phyloP scores from a whole-genome alignment of 2,797 vertebrate species.

The Alca torda region DNA sequence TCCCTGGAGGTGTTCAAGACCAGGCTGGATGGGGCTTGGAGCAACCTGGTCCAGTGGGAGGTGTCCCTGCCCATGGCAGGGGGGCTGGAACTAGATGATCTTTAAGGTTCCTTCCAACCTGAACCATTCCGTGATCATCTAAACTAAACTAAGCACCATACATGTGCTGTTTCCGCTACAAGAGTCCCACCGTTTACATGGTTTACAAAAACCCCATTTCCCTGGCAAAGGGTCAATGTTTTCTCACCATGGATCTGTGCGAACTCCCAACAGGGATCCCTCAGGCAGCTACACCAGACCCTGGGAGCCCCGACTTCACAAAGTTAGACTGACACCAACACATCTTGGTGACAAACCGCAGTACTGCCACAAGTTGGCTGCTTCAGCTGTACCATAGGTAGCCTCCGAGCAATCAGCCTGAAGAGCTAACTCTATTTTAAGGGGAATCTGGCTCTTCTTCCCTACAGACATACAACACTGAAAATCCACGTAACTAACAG shows the following conservation, averaged over 20 bases:
- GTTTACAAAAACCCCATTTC: neutral
- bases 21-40: neutral
- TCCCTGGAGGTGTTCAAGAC: neutral
- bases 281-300: neutral
- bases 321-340: accelerated
- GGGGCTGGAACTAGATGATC: neutral
- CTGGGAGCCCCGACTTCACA: neutral
- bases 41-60: neutral
- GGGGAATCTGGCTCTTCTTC: neutral
- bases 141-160: accelerated
- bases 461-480: neutral
- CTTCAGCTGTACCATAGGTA: accelerated
- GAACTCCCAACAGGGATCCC: neutral
- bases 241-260: accelerated
- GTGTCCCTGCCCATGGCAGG: neutral
- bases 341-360: neutral
- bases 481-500: neutral
- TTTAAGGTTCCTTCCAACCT: neutral
- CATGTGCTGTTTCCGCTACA: accelerated
- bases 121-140: neutral
- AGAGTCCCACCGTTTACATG: neutral
- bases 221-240: neutral
- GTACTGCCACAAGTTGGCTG: accelerated
- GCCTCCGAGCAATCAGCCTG: accelerated
- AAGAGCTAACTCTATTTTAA: accelerated